Evolutionary conservation across 1,140 invertebrate species (phyloP), one percentile per base, ranked within the genome.

Genomic region (Eulimnadia texana): DNA sequence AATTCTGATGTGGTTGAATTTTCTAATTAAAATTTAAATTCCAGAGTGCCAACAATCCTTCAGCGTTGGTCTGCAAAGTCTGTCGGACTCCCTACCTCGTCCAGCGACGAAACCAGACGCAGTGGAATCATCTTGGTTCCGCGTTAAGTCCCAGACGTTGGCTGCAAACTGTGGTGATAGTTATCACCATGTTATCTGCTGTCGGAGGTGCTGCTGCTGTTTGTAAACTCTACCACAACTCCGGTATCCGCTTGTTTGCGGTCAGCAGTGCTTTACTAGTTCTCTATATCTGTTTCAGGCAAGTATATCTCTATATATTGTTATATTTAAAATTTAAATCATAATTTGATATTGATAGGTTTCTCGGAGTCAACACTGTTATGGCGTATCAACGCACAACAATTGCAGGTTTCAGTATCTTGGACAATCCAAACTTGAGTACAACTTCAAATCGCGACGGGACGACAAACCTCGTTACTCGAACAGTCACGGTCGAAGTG

Each of bases 301-400:
- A 70, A 60, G 16, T 58, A 23, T 23, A 20, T 23, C 24, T 11
- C 27, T 2, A 24, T 10, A 2, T 3, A 24, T 54, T 24, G 23
- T 20, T 9, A 25, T 10, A n/a, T 20, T 58, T 9, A 24, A 29
- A 58, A 58, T 61, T 1, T 25, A 42, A 25, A 58, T 2, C 33
- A 20, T 63, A 1, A 68, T 67, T 28, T 73, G 74, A 62, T 58
- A 47, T 63, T 69, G 70, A 10, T 66, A 85, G 83, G 73, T 89
- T 88, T 71, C 76, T 93, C 47, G 86, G 88, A 57, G 80, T 89
- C 67, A 90, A 89, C 69, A 88, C 88, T 1, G 82, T 90, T 9
- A 82, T 84, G 47, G 89, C 88, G 13, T 91, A 90, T 74, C 87
- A 91, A 67, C 79, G 88, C 29, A 88, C 89, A 60, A 90, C 89